phyloP scores from a whole-genome alignment of 2,888 invertebrate genomes.

The Resseliella maxima region DNA sequence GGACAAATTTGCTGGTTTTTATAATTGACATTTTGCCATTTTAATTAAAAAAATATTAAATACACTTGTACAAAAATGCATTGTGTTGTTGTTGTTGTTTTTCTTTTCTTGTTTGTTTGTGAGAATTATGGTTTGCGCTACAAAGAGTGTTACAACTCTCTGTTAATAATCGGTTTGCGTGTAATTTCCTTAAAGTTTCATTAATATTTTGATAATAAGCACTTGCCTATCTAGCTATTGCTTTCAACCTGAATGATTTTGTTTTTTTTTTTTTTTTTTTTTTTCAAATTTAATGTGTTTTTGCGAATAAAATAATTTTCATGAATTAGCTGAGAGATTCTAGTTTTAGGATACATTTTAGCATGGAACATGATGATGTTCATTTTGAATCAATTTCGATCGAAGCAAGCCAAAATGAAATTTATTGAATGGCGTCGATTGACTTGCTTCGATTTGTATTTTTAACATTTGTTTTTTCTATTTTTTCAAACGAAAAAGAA shows the following conservation, averaged over 20 bases:
- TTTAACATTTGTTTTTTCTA: too few relatives aligned
- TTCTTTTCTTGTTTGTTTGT: background rate
- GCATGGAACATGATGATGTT: background rate
- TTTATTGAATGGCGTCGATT: background rate
- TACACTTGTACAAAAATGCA: constrained; percentile 54
- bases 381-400: background rate
- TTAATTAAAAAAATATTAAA: constrained; percentile 31
- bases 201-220: constrained; percentile 57
- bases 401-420: background rate
- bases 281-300: too few relatives aligned
- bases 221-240: constrained; percentile 57
- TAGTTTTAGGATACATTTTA: too few relatives aligned
- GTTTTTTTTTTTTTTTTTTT: background rate
- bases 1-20: background rate
- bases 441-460: constrained; percentile 31
- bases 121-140: background rate
- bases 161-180: background rate
- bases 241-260: background rate
- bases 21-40: constrained; percentile 38
- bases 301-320: too few relatives aligned
- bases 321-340: too few relatives aligned
- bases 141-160: background rate
- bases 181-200: too few relatives aligned
- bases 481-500: too few relatives aligned
- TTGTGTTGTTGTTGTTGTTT: constrained; percentile 15